A percentile compares a stretch with the other conserved stretches of the same genome.
Evolutionary conservation across 2,113 vertebrate genomes (phyloP).

Genomic region (Raja brachyura): DNA sequence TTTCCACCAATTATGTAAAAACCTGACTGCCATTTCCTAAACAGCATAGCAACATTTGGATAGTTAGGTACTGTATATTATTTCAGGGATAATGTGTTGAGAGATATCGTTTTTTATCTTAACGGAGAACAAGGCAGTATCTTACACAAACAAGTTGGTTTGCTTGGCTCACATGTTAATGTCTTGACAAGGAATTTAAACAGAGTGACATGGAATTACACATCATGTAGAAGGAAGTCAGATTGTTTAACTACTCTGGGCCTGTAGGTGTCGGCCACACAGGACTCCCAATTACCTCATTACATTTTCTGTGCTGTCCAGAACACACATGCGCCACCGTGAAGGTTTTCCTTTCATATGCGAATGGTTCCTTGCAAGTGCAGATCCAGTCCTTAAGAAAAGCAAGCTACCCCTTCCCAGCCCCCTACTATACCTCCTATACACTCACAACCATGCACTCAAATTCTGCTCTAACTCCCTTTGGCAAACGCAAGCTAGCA

Average conservation of each 20-base stretch:
- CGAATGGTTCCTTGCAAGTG: too few relatives aligned
- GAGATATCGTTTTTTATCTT: background rate
- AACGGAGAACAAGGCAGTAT: background rate
- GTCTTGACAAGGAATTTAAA: background rate
- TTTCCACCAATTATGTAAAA: constrained; percentile 12
- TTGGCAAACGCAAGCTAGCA: too few relatives aligned
- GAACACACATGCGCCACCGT: too few relatives aligned
- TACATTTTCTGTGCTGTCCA: background rate
- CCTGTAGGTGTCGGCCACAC: background rate
- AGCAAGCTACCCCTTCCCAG: too few relatives aligned
- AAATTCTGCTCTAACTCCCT: too few relatives aligned
- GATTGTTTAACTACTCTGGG: background rate
- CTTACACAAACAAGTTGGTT: background rate
- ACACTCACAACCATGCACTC: too few relatives aligned
- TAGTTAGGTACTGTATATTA: background rate
- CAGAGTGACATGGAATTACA: background rate
- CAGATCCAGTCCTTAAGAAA: too few relatives aligned
- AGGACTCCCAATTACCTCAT: background rate
- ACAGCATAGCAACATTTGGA: background rate
- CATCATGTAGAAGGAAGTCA: background rate
- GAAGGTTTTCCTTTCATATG: too few relatives aligned
- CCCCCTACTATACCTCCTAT: too few relatives aligned
- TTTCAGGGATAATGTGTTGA: constrained; percentile 20
- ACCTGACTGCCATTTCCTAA: constrained; percentile 16
- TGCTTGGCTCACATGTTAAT: too few relatives aligned